Conservation (phyloP, 2,888 invertebrate species). For the Bellardia pandia region DNA sequence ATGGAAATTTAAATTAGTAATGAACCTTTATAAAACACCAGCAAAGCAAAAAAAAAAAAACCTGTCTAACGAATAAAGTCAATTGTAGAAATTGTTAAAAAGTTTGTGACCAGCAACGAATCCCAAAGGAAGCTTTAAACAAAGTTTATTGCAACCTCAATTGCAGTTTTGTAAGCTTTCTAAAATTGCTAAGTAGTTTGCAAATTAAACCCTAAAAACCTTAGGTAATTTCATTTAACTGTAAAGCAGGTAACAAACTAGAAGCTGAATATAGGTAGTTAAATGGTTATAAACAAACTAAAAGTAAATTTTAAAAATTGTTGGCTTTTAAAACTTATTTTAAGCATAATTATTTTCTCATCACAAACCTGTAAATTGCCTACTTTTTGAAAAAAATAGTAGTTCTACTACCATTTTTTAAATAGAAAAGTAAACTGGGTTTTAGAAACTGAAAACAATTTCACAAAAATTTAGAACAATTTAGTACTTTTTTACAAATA, state of each 20-base stretch:
- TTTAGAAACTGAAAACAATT: too few species aligned
- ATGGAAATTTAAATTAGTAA: constrained; percentile 37
- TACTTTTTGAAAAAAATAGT: too few species aligned
- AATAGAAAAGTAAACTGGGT: too few species aligned
- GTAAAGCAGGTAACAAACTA: neutral
- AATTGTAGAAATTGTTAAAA: constrained; percentile 5
- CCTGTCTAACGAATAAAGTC: constrained; percentile 18
- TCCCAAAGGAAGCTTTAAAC: constrained; percentile 39
- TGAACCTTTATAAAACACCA: constrained; percentile 41
- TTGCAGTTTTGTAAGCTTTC: neutral
- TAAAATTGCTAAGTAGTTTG: neutral
- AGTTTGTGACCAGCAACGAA: neutral
- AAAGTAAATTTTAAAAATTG: too few species aligned
- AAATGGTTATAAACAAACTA: neutral
- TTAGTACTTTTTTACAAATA: too few species aligned
- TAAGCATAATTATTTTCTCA: too few species aligned
- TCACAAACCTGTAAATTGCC: too few species aligned
- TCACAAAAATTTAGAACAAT: too few species aligned
- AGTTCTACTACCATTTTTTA: too few species aligned
- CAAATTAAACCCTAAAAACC: neutral
- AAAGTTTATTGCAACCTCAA: constrained; percentile 17
- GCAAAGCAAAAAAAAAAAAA: neutral
- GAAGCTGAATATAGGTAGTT: too few species aligned
- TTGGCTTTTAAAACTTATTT: too few species aligned
- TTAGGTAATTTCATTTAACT: constrained; percentile 14